Percentiles rank a stretch among this genome's conserved stretches.
phyloP scores from a whole-genome alignment of 2,113 vertebrate species.

The Dromaius novaehollandiae region DNA sequence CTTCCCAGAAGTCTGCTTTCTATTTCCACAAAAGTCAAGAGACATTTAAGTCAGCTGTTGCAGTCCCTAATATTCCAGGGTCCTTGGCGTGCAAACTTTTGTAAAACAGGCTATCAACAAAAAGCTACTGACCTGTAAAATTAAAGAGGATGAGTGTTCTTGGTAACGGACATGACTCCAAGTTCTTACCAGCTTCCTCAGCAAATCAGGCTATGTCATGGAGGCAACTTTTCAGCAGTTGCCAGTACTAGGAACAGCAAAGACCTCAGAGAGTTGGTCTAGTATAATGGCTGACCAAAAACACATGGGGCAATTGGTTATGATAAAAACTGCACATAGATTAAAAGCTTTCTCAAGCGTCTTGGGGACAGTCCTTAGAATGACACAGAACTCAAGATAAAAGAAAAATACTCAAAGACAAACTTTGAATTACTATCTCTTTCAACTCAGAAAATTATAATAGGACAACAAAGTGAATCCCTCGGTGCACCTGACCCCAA shows the following conservation, averaged over 20 bases:
- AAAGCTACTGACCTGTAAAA: not conserved
- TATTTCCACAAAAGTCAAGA: not conserved
- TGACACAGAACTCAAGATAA: not conserved
- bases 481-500: not conserved
- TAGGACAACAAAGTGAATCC: not conserved
- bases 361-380: not conserved
- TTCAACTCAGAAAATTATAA: not conserved
- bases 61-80: not conserved
- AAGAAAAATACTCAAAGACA: not conserved
- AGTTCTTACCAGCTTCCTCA: constrained; percentile 24
- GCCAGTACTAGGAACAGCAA: not conserved
- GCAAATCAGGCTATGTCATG: constrained; percentile 39
- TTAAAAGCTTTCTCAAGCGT: not conserved
- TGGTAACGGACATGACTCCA: not conserved
- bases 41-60: not conserved
- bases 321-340: not conserved
- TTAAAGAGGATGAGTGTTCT: not conserved
- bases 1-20: not conserved
- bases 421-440: not conserved
- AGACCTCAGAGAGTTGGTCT: not conserved
- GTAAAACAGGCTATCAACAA: not conserved
- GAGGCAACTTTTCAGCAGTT: constrained; percentile 33
- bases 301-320: not conserved
- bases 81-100: not conserved
- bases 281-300: not conserved